Base-by-base conservation (phyloP, 2,888 invertebrate genomes). In the Chironomus riparius region DNA sequence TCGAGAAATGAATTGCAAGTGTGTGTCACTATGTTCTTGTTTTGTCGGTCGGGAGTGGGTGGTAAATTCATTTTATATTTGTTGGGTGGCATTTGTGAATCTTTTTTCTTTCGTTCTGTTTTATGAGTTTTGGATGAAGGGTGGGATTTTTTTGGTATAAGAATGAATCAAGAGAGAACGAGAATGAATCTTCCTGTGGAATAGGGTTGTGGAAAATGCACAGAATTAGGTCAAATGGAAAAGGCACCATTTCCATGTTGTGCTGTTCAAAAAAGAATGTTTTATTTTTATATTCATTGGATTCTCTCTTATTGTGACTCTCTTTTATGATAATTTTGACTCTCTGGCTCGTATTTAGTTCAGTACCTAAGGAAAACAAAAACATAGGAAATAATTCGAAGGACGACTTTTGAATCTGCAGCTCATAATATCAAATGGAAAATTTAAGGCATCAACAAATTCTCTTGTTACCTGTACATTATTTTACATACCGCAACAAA, bases 191-290 rank as follows among this genome's bases (percentile, higher is more conserved):
- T 38, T 38, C 38, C 38, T 38, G 38, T 56, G 56, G 56, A 56
- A 18, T 56, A n/a, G 56, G 12, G 56, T 6, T 56, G 56, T 56
- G 18, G 65, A 65, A 24, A 65, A 24, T 65, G 65, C 65, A 65
- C 68, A 62, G 62, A 73, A 73, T 73, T 73, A 62, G 72, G 72
- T 73, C 72, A 73, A 73, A 73, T 73, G 38, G 62, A 73, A 73
- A 28, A 38, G 47, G 68, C 72, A 73, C 61, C 62, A 73, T 65
- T 65, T 65, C 24, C 65, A 65, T 65, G 65, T 65, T 21, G 4
- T 21, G 65, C 65, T 21, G 22, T 13, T 13, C 2, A 56, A 18
- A 56, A 56, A 18, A 56, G 56, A 65, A 65, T 21, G 65, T 13
- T 24, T 65, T 65, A 65, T 65, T 65, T 65, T 56, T 56, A 56